A percentile compares a stretch with the other conserved stretches of the same genome.
phyloP scores from a whole-genome alignment of 30 jellyfish, hydroid and myxozoan genomes.

The Aurelia sp. region DNA sequence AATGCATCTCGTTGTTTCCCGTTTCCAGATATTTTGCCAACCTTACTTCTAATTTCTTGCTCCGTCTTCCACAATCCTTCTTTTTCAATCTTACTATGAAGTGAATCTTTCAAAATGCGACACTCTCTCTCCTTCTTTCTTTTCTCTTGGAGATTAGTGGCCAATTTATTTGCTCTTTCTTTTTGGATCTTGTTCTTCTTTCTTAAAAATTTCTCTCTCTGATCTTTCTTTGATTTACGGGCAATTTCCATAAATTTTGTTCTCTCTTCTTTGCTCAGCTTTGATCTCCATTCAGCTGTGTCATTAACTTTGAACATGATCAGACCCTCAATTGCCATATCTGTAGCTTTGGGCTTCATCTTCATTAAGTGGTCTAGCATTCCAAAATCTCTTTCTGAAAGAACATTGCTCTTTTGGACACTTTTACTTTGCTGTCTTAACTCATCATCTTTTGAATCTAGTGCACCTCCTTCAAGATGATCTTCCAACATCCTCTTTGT shows the following conservation, averaged over 20 bases:
- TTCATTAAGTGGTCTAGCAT: neutral
- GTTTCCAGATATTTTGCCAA: too few relatives aligned
- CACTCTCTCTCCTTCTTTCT: too few relatives aligned
- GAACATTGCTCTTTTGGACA: neutral
- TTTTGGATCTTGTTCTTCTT: neutral
- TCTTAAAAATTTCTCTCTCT: neutral
- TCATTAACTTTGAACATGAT: neutral
- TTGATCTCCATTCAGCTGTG: neutral
- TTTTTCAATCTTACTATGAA: too few relatives aligned
- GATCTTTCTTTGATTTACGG: neutral
- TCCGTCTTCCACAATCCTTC: too few relatives aligned
- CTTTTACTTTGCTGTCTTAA: neutral
- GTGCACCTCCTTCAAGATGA: neutral
- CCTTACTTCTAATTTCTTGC: too few relatives aligned
- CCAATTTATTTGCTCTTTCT: neutral
- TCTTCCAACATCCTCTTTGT: neutral
- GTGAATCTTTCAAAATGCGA: too few relatives aligned
- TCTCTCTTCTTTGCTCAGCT: neutral
- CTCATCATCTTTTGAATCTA: neutral
- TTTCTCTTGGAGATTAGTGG: neutral
- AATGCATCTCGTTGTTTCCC: too few relatives aligned
- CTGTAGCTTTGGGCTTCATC: neutral
- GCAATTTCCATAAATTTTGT: neutral
- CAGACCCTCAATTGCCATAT: neutral
- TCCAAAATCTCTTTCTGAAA: conserved; percentile 1